Percentiles rank a stretch among this genome's conserved stretches.
These are phyloP conservation scores for Hymenopus coronatus DNA, from an alignment of 2,888 invertebrate species.

Conservation along the genomic window DNA sequence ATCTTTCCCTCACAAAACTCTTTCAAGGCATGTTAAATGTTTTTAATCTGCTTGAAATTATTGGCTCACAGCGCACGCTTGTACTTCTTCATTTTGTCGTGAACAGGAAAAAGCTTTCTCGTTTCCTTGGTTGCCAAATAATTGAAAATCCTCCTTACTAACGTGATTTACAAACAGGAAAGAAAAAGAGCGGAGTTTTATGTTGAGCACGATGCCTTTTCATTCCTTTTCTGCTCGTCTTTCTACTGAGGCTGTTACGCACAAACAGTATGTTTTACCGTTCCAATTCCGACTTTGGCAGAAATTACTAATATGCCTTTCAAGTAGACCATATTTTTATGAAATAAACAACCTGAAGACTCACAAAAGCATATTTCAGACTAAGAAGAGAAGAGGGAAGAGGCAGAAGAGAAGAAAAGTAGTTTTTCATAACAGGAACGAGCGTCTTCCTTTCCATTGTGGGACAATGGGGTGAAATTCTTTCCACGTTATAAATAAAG, in stretches of 20 bases:
- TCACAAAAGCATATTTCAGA: not conserved
- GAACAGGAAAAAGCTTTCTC: not conserved
- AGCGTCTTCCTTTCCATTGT: not conserved
- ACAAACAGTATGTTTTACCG: not conserved
- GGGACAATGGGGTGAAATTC: not conserved
- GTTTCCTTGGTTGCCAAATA: not conserved
- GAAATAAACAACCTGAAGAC: constrained; percentile 9
- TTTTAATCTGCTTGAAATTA: not conserved
- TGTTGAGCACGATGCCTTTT: not conserved
- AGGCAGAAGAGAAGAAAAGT: not conserved
- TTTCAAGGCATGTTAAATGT: too few species aligned
- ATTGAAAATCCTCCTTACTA: not conserved
- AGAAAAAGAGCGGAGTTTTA: not conserved
- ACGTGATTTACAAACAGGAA: not conserved
- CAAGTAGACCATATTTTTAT: not conserved
- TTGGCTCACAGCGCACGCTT: not conserved
- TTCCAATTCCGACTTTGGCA: not conserved
- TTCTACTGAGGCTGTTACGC: not conserved
- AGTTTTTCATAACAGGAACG: not conserved
- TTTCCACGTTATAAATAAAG: constrained; percentile 5
- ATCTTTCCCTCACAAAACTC: too few species aligned
- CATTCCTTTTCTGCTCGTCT: not conserved
- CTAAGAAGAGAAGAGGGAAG: not conserved
- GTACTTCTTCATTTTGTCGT: not conserved
- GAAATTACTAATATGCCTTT: not conserved